These are phyloP conservation scores for Coelogynopora nodosa DNA, from an alignment of 2,888 invertebrate species.

Conservation along the genomic window DNA sequence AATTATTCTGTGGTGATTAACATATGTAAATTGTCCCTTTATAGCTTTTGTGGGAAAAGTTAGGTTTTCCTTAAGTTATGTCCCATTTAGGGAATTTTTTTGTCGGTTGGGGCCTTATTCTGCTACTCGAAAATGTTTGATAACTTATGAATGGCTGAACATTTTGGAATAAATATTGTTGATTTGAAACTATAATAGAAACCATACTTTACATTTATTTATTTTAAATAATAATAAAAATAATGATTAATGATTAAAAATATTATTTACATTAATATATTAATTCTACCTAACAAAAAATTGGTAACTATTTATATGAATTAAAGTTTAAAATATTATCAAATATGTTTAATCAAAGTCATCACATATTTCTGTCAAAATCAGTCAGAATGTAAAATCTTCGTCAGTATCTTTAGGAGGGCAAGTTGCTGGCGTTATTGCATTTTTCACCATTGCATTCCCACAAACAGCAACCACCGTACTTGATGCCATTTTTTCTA, in stretches of 20 bases:
- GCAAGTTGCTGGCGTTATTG: background rate
- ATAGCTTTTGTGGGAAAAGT: background rate
- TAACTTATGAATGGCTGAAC: background rate
- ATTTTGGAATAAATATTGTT: background rate
- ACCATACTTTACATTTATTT: background rate
- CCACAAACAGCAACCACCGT: background rate
- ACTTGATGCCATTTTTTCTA: background rate
- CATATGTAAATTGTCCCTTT: background rate
- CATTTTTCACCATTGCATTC: background rate
- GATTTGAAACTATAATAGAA: background rate
- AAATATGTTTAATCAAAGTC: too few relatives aligned
- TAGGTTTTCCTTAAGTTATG: background rate
- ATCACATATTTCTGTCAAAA: too few relatives aligned
- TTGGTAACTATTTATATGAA: background rate
- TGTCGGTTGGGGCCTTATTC: background rate
- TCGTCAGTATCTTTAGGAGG: too few relatives aligned
- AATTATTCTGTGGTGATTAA: background rate
- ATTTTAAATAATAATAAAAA: background rate
- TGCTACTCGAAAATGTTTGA: background rate
- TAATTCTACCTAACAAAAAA: too few relatives aligned
- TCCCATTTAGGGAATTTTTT: background rate
- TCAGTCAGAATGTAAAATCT: background rate
- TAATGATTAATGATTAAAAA: background rate
- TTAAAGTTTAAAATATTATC: too few relatives aligned
- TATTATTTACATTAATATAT: too few relatives aligned